phyloP scores from a whole-genome alignment of 1,140 invertebrate genomes.

The Hesperophylax magnus region DNA sequence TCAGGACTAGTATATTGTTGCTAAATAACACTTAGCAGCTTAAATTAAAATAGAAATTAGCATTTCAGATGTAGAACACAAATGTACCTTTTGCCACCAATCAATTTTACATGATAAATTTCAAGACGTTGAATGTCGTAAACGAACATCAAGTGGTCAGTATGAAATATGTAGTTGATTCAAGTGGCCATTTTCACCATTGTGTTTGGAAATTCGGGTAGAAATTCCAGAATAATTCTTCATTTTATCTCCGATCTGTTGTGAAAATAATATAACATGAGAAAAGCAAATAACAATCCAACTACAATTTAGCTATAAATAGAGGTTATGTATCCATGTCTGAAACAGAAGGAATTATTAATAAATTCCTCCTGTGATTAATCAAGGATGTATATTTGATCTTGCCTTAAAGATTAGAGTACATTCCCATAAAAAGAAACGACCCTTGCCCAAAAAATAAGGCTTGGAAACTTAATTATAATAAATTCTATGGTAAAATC shows the following conservation, averaged over 20 bases:
- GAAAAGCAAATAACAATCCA: slow-evolving; percentile 34
- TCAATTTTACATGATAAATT: slow-evolving; percentile 59
- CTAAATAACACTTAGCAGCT: too few species aligned
- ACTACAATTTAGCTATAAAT: slow-evolving; percentile 38
- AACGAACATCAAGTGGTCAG: slow-evolving; percentile 70
- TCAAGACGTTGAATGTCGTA: slow-evolving; percentile 69
- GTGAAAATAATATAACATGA: slow-evolving; percentile 47
- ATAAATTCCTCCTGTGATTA: slow-evolving; percentile 64
- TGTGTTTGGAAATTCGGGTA: slow-evolving; percentile 2
- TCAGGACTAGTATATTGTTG: slow-evolving; percentile 21
- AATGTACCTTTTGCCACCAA: slow-evolving; percentile 50
- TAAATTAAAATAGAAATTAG: too few species aligned
- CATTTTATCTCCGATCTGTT: slow-evolving; percentile 22
- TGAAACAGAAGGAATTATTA: slow-evolving; percentile 63
- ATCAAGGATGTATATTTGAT: slow-evolving; percentile 62
- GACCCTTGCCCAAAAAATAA: slow-evolving; percentile 69
- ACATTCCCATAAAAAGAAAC: slow-evolving; percentile 73
- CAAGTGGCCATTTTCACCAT: slow-evolving; percentile 44
- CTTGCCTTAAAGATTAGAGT: slow-evolving; percentile 71
- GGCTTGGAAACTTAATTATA: slow-evolving; percentile 57
- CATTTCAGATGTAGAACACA: not conserved
- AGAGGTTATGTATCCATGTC: slow-evolving; percentile 60
- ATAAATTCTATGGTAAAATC: too few species aligned
- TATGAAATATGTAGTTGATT: slow-evolving; percentile 60
- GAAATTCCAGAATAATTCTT: slow-evolving; percentile 19